Evolutionary conservation across 2,888 invertebrate species (phyloP), one percentile per base, ranked within the genome.

Genomic region (Oegoconia quadripuncta): DNA sequence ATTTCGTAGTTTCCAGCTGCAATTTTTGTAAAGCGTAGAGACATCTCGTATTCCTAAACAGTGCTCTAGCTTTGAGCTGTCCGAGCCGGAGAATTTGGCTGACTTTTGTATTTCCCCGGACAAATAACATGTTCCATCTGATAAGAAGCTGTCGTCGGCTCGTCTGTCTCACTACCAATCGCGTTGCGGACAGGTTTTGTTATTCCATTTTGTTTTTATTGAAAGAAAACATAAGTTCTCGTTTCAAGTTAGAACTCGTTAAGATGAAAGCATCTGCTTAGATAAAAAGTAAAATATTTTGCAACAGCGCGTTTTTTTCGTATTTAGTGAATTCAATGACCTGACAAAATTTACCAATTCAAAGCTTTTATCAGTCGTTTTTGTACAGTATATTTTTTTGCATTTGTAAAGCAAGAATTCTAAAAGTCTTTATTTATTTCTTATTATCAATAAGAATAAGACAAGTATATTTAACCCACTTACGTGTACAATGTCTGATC

Each of bases 61-160:
- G 64, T 64, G 57, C 56, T 49, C 61, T 46, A 60, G 65, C 68
- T 66, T 59, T 59, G 64, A 64, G 64, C 59, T 67, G 73, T 70
- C 72, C 70, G 52, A 60, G 59, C 56, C 63, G 52, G 64, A 62
- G 63, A 62, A 68, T 74, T 77, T 69, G 74, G 74, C 74, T 71
- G 71, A 72, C 73, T 74, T 74, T 70, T 65, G 70, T 72, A 67
- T 72, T 75, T 73, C 63, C 58, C 64, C 63, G 74, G 71, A 76
- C 74, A 80, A 80, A 83, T 79, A 80, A 77, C 76, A 76, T 76
- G 76, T 74, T 68, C 65, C 68, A 82, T 81, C 80, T 68, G 80
- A 82, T 83, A 83, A 79, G 76, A 64, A 71, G 54, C 64, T 76
- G 81, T 81, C 79, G 77, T 74, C 82, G 73, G 67, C 69, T 75